Conservation (phyloP, 53 echinoderm and acorn worm genomes). For the Crossaster papposus region DNA sequence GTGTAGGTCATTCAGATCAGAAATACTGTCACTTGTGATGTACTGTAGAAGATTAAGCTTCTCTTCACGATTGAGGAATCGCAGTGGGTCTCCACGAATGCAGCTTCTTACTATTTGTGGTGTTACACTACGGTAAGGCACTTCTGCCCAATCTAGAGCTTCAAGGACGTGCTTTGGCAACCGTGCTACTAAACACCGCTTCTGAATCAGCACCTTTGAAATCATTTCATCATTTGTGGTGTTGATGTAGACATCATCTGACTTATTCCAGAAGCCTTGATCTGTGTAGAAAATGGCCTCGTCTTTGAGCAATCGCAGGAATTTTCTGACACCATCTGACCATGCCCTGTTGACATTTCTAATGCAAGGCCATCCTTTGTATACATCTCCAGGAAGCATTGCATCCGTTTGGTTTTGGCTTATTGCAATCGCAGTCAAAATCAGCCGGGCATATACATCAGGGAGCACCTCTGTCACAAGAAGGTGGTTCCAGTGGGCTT, state of each 20-base stretch:
- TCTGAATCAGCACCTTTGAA: slow-evolving; percentile 22
- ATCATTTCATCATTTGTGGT: neutral
- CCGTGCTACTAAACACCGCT: slow-evolving; percentile 26
- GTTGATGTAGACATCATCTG: slow-evolving; percentile 38
- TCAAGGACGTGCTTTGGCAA: slow-evolving; percentile 50
- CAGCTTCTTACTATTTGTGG: slow-evolving; percentile 41
- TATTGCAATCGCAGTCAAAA: slow-evolving; percentile 37
- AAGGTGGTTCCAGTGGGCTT: slow-evolving; percentile 78
- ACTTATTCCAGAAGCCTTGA: slow-evolving; percentile 56
- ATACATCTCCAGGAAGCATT: slow-evolving; percentile 42
- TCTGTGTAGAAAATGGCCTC: slow-evolving; percentile 65
- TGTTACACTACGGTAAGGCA: slow-evolving; percentile 13
- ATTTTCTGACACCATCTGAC: slow-evolving; percentile 53
- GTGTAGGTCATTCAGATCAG: slow-evolving; percentile 36
- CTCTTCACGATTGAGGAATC: neutral
- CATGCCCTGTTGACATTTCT: slow-evolving; percentile 36
- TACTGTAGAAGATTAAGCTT: slow-evolving; percentile 56
- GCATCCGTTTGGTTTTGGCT: neutral
- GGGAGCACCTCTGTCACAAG: slow-evolving; percentile 75
- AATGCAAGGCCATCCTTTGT: slow-evolving; percentile 68
- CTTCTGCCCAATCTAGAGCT: slow-evolving; percentile 11
- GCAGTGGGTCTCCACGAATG: slow-evolving; percentile 41
- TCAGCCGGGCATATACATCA: slow-evolving; percentile 65
- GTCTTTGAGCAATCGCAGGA: slow-evolving; percentile 33
- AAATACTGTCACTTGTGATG: slow-evolving; percentile 36